A percentile compares a stretch with the other conserved stretches of the same genome.
These are phyloP conservation scores for Larimichthys polyactis DNA, from an alignment of 2,113 vertebrate genomes.

Conservation along the genomic window DNA sequence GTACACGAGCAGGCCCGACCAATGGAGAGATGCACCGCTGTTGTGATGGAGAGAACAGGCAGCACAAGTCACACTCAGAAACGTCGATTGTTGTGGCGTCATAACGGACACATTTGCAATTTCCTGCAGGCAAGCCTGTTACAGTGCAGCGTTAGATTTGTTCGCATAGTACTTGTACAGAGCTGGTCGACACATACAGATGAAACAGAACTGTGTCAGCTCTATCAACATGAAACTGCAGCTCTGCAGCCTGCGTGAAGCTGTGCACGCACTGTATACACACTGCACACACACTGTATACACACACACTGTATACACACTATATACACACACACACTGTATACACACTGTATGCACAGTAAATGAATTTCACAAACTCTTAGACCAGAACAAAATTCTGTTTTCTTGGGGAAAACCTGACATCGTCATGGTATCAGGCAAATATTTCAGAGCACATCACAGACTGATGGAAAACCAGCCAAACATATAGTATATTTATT, in stretches of 20 bases:
- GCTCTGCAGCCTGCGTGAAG: background rate
- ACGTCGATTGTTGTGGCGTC: slow-evolving; percentile 9
- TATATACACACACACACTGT: background rate
- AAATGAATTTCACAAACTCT: background rate
- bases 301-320: too few relatives aligned
- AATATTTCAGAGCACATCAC: background rate
- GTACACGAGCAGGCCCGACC: slow-evolving; percentile 33
- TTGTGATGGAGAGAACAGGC: slow-evolving; percentile 40
- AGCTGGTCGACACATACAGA: background rate
- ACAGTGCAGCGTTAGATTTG: background rate
- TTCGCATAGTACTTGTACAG: background rate
- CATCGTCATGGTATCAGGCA: background rate
- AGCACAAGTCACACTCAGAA: slow-evolving; percentile 22
- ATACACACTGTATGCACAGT: background rate
- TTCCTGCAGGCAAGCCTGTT: too few relatives aligned
- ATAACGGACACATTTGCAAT: background rate
- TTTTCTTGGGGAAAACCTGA: background rate
- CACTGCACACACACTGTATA: too few relatives aligned
- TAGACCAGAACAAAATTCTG: background rate
- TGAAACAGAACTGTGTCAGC: background rate
- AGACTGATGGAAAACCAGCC: background rate
- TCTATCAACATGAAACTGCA: background rate
- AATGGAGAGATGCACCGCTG: slow-evolving; percentile 33
- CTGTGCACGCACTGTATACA: too few relatives aligned
- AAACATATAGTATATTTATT: background rate